Evolutionary conservation across 2,888 invertebrate species (phyloP), one percentile per base, ranked within the genome.

Genomic region (Sarcophaga rosellei): DNA sequence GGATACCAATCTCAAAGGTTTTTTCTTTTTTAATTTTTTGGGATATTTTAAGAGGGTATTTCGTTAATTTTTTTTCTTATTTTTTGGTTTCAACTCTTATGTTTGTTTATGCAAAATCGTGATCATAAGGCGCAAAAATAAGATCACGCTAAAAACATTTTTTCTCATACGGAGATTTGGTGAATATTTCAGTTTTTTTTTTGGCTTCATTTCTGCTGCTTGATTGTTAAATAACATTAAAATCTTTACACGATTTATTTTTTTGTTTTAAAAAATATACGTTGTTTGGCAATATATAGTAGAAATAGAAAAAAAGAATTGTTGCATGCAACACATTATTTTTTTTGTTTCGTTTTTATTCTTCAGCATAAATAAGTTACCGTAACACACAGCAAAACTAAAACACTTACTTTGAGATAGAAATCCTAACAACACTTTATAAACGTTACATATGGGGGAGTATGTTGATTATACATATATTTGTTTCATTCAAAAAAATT

Each of bases 311-410:
- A 57, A 23, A 53, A 45, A 72, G 11, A 69, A 20, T 61, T 61
- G 53, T 75, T 62, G 47, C 45, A 47, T 35, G 45, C 20, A 87
- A 82, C 65, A 78, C 73, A n/a, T 23, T 61, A 75, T 44, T 68
- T 90, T 91, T 91, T 90, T 53, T 91, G 90, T 91, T 61, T 70
- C n/a, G n/a, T 44, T 61, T 90, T 91, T 90, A 90, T 21, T 91
- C 90, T 91, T 91, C 90, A 91, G 91, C 91, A 92, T 92, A 91
- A 92, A 92, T 92, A 92, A 92, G 92, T 92, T 90, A 92, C 91
- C 92, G 91, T 91, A 91, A 91, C 91, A 91, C 83, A 82, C 75
- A 12, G 70, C 70, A 70, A 62, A 82, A 76, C 63, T 57, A 47
- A 23, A 69, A 61, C 45, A 84, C 44, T 68, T 11, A 62, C 53